Base-by-base conservation (phyloP, 2,888 invertebrate species). In the Dione juno region DNA sequence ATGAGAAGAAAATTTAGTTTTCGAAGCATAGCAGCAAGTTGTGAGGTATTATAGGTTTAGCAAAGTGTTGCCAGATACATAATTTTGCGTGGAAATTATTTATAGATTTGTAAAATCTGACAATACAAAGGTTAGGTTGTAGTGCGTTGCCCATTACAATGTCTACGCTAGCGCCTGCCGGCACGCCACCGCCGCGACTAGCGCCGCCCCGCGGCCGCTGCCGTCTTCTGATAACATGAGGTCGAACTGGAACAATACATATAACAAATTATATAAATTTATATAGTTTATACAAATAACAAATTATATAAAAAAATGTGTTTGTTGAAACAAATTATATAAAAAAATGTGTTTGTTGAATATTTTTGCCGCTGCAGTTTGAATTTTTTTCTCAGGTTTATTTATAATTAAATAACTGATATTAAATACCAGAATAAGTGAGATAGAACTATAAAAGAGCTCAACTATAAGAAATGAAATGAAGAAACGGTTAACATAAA, bases 221-320 rank as follows among this genome's bases (percentile, higher is more conserved):
- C 99, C 99, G 86, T 99, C 99, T 87, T 98, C 98, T 0, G 98
- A 98, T 69, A 99, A 91, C 98, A 98, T 98, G 79, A 99, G 93
- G 87, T 97, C 96, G 87, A 98, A 98, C 95, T 97, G 94, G 11
- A 95, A 94, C 54, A 80, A 76, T 76, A 74, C 37, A 8, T 37
- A 6, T 37, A 6, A 37, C 8, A n/a, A n/a, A n/a, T n/a, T n/a
- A n/a, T n/a, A n/a, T n/a, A n/a, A n/a, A n/a, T n/a, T n/a, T n/a
- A n/a, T n/a, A n/a, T n/a, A n/a, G n/a, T n/a, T n/a, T n/a, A n/a
- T n/a, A n/a, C n/a, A n/a, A n/a, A n/a, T n/a, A n/a, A 28, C 28
- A 28, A 28, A 28, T 28, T 28, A 28, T 28, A 28, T 28, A 3
- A 28, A 28, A 28, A 2, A 28, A 28, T 28, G 28, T 28, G 28